These are phyloP conservation scores for Drosophila seguyi DNA, from an alignment of 1,140 invertebrate genomes.

Conservation along the genomic window DNA sequence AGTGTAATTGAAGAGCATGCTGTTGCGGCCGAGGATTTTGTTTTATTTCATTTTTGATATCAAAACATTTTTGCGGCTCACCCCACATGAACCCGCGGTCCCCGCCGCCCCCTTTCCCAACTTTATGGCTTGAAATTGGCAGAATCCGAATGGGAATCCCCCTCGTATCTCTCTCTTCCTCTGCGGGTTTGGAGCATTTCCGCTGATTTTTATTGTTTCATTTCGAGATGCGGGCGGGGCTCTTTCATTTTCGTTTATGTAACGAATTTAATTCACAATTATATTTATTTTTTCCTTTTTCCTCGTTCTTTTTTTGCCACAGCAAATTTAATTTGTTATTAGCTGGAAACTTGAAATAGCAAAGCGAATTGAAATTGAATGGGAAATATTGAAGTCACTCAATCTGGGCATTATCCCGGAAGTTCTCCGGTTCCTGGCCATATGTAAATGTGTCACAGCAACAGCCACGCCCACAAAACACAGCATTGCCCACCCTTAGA, in stretches of 20 bases:
- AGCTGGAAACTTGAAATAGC: conserved; percentile 40
- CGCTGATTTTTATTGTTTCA: conserved; percentile 76
- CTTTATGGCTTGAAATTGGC: conserved; percentile 69
- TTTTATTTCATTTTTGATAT: conserved; percentile 84
- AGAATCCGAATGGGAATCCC: conserved; percentile 15
- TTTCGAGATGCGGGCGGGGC: conserved; percentile 38
- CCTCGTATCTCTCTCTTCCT: conserved; percentile 1
- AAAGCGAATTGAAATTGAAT: conserved; percentile 65
- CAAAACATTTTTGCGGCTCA: conserved; percentile 77
- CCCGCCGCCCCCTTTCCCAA: background rate
- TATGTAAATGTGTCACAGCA: conserved; percentile 55
- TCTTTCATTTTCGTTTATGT: conserved; percentile 69
- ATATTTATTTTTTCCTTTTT: conserved; percentile 60
- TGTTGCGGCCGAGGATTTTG: conserved; percentile 73
- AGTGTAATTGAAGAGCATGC: conserved; percentile 82
- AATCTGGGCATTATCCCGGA: conserved; percentile 5
- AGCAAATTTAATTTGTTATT: conserved; percentile 69
- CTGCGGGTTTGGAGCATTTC: conserved; percentile 56
- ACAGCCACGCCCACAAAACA: conserved; percentile 36
- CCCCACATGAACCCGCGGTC: conserved; percentile 36
- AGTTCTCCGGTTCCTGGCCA: conserved; percentile 1
- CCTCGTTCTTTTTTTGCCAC: conserved; percentile 3
- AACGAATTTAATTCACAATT: conserved; percentile 80
- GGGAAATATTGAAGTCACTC: conserved; percentile 22
- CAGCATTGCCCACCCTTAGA: background rate